These are phyloP conservation scores for Percina caprodes DNA, from an alignment of 2,113 vertebrate genomes.

Conservation along the genomic window DNA sequence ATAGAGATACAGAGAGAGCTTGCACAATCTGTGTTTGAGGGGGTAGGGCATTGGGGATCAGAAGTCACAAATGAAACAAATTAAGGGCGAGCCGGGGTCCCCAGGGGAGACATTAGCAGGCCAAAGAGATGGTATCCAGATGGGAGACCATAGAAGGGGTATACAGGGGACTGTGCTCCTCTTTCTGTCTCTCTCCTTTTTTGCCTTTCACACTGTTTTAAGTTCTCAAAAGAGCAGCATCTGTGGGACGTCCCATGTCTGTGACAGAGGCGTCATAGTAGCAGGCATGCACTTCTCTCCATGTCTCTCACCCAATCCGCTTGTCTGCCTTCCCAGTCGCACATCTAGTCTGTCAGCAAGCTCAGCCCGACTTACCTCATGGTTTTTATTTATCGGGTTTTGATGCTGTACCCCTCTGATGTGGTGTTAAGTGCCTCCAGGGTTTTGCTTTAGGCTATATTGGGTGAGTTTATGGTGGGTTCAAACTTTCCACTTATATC, in stretches of 20 bases:
- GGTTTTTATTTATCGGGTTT: slow-evolving; percentile 70
- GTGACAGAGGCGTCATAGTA: slow-evolving; percentile 34
- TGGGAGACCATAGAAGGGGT: slow-evolving; percentile 65
- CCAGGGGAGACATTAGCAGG: slow-evolving; percentile 79
- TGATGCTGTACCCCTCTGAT: slow-evolving; percentile 57
- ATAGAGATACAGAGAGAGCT: slow-evolving; percentile 56
- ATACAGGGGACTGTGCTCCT: slow-evolving; percentile 41
- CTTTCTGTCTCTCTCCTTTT: slow-evolving; percentile 26
- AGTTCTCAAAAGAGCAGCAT: slow-evolving; percentile 56
- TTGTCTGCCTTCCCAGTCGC: slow-evolving; percentile 43
- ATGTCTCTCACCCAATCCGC: slow-evolving; percentile 47
- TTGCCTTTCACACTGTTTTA: slow-evolving; percentile 25
- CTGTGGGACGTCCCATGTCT: slow-evolving; percentile 52
- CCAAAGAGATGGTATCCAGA: slow-evolving; percentile 80
- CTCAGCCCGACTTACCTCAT: slow-evolving; percentile 51
- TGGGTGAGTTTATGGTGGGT: slow-evolving; percentile 56
- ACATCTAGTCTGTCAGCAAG: slow-evolving; percentile 52
- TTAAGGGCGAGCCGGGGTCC: slow-evolving; percentile 79
- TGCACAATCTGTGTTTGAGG: slow-evolving; percentile 65
- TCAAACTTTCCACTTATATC: slow-evolving; percentile 62
- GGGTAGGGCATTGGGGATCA: slow-evolving; percentile 65
- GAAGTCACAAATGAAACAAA: slow-evolving; percentile 84
- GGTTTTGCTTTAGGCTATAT: slow-evolving; percentile 66
- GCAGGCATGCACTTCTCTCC: slow-evolving; percentile 39
- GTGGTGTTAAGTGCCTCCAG: slow-evolving; percentile 66